These are phyloP conservation scores for Shargacucullia verbasci DNA, from an alignment of 2,888 invertebrate genomes.

Conservation along the genomic window DNA sequence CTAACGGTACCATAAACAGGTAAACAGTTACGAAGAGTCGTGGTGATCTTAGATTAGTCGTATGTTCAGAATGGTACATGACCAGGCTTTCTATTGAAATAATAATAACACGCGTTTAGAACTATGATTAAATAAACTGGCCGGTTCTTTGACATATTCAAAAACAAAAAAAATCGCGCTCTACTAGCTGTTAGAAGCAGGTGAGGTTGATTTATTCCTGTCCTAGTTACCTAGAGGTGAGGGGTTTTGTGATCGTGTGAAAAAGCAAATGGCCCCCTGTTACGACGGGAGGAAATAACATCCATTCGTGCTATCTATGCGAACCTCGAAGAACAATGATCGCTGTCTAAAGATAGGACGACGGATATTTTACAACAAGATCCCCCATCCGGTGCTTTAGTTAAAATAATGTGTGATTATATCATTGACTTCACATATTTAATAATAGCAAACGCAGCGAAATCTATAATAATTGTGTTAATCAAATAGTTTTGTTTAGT, in stretches of 20 bases:
- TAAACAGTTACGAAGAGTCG: slow-evolving; percentile 20
- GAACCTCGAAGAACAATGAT: slow-evolving; percentile 64
- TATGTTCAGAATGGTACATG: no score
- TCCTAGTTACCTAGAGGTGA: slow-evolving; percentile 62
- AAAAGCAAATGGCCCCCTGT: slow-evolving; percentile 61
- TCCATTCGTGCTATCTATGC: slow-evolving; percentile 64
- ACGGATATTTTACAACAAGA: slow-evolving; percentile 45
- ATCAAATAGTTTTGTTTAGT: slow-evolving; percentile 26
- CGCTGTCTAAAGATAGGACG: slow-evolving; percentile 50
- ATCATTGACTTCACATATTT: not conserved
- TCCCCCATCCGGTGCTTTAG: slow-evolving; percentile 20
- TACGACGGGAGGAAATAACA: slow-evolving; percentile 64
- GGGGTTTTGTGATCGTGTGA: slow-evolving; percentile 61
- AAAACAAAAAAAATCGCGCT: slow-evolving; percentile 14
- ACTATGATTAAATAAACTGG: no score
- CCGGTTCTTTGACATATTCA: slow-evolving; percentile 5
- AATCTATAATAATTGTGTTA: not conserved
- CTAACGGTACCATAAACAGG: slow-evolving; percentile 11
- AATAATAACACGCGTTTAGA: no score
- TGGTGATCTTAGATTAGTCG: slow-evolving; percentile 3
- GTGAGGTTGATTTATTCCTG: slow-evolving; percentile 65
- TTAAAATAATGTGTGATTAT: slow-evolving; percentile 8
- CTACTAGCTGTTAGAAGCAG: slow-evolving; percentile 41
- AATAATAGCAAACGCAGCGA: not conserved
- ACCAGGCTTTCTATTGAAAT: no score